Evolutionary conservation across 2,797 vertebrate species (phyloP), one percentile per base, ranked within the genome.

Genomic region (Geotrypetes seraphini): DNA sequence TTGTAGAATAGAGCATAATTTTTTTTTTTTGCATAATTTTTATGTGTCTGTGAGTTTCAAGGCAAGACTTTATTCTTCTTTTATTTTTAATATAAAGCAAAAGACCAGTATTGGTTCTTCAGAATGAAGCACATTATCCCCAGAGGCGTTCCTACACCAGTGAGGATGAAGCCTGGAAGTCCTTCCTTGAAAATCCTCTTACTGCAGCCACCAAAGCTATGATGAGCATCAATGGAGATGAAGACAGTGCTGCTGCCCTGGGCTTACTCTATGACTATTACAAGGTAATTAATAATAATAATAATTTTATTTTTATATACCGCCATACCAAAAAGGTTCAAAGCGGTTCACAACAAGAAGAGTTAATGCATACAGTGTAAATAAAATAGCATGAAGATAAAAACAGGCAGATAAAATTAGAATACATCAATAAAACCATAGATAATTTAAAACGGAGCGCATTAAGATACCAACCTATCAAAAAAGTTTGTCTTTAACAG

Each of bases 161-260:
- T 15, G 95, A 99, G 51, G 96, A 99, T 34, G 96, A 99, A 47
- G 96, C 94, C 28, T 99, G 96, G 96, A 97, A 97, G 33, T 91
- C 92, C 0, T 99, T 98, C 56, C 81, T 99, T 69, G 95, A 99
- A 71, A 99, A 99, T 66, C 96, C 96, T 1, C 85, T 98, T 57
- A 99, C 96, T 0, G 96, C 92, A 0, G 96, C 95, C 34, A 98
- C 95, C 65, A 98, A 97, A 66, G 95, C 96, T 28, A 98, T 99
- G 95, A 99, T 98, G 96, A 98, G 95, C 76, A 96, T 98, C 60
- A 99, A 99, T 2, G 96, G 96, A 1, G 96, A 99, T 5, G 96
- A 99, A 40, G 96, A 99, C 76, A 99, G 96, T 0, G 96, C 93
- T 0, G 93, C 92, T 0, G 95, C 96, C 1, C 80, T 99, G 0